Base-by-base conservation (phyloP, 2,113 vertebrate genomes). In the Oreotrochilus melanogaster region DNA sequence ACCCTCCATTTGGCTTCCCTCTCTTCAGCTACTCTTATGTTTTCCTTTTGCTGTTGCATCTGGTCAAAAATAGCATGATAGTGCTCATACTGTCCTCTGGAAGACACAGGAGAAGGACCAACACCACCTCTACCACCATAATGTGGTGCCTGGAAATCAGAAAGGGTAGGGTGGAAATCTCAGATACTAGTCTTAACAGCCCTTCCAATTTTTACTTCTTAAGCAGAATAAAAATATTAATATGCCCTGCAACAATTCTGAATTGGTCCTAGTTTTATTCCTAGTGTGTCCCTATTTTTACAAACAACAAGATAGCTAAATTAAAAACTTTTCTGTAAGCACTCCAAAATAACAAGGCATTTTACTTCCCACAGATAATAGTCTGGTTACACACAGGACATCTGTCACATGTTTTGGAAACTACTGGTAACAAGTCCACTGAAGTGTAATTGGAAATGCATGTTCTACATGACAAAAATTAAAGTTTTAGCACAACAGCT, bases 11-110 rank as follows among this genome's bases (percentile, higher is more conserved):
- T 98, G 57, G 76, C 66, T 88, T 98, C 97, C 91, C 87, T 97
- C 28, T 97, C 97, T 94, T 97, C 97, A 95, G 96, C 90, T 95
- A 85, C 19, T 95, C 95, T 97, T 54, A 94, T 25, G 5, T 91
- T 96, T 92, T 97, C 97, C 71, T 96, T 98, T 90, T 98, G 98
- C 54, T 95, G 97, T 69, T 98, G 96, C 95, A 98, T 97, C 88
- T 99, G 98, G 92, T 99, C 98, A 96, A 98, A 98, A 73, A 98
- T 97, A 83, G 98, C 98, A 71, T 98, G 98, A 78, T 98, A 98
- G 94, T 98, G 98, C 75, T 99, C 98, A 96, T 98, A 98, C 1
- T 93, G 97, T 93, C 97, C 97, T 96, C 98, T 98, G 80, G 96
- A 97, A 88, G 94, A 93, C 61, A 92, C 92, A 24, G 97, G 88